These are phyloP conservation scores for Chrysopilus asiliformis DNA, from an alignment of 2,888 invertebrate species.

Conservation along the genomic window DNA sequence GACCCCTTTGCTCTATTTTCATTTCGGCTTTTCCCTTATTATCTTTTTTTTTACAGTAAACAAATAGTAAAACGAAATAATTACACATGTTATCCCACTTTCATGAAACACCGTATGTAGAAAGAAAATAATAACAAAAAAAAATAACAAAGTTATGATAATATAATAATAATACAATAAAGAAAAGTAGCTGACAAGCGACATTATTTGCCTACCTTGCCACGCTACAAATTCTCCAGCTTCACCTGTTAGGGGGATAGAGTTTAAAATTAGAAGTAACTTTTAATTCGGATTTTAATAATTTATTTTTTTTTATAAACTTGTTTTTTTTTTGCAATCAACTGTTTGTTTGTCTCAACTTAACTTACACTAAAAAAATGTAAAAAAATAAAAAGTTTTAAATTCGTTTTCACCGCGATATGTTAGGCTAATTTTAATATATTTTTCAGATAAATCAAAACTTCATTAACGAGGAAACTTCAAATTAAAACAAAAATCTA, in stretches of 20 bases:
- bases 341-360: conserved; percentile 10
- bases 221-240: conserved; percentile 65
- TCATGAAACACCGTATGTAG: too few relatives aligned
- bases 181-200: conserved; percentile 16
- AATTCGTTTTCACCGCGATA: background rate
- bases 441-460: too few relatives aligned
- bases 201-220: conserved; percentile 49
- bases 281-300: background rate
- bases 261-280: conserved; percentile 16
- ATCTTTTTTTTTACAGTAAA: too few relatives aligned
- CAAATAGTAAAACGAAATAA: too few relatives aligned
- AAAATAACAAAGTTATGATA: background rate
- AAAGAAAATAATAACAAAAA: conserved; percentile 3
- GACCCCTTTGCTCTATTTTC: too few relatives aligned
- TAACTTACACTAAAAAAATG: conserved; percentile 14
- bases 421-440: too few relatives aligned
- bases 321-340: conserved; percentile 16
- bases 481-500: too few relatives aligned
- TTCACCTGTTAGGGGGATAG: conserved; percentile 55
- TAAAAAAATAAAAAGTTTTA: conserved; percentile 1
- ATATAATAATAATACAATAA: conserved; percentile 3
- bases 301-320: conserved; percentile 3
- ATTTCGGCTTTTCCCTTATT: too few relatives aligned
- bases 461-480: too few relatives aligned
- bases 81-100: too few relatives aligned